Evolutionary conservation across 2,113 vertebrate species (phyloP).

Genomic region (Pseudonaja textilis): DNA sequence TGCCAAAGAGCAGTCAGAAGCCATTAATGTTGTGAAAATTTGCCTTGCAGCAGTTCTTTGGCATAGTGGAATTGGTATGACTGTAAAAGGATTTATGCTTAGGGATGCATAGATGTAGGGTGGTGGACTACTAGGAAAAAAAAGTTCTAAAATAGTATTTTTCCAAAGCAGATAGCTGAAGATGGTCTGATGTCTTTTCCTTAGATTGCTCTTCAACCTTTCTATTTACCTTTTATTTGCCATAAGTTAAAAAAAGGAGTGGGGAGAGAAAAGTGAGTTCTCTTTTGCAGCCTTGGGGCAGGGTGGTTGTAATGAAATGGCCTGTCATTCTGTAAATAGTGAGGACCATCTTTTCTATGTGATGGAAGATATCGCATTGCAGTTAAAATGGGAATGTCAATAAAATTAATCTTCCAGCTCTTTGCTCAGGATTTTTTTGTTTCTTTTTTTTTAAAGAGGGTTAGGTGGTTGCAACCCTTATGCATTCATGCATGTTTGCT

Average conservation of each 20-base stretch:
- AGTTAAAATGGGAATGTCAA: conserved; percentile 99
- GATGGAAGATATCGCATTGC: conserved; percentile 93
- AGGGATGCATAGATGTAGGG: conserved; percentile 50
- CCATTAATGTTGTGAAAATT: conserved; percentile 99
- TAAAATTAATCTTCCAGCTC: conserved; percentile 99
- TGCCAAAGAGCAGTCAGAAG: conserved; percentile 99
- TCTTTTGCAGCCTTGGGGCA: conserved; percentile 87
- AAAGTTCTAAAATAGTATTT: conserved; percentile 44
- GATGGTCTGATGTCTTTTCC: conserved; percentile 45
- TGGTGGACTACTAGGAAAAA: conserved; percentile 39
- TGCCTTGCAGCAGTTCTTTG: conserved; percentile 97
- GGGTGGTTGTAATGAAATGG: conserved; percentile 93
- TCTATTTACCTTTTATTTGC: conserved; percentile 47
- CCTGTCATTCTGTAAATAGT: conserved; percentile 98
- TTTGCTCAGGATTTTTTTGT: conserved; percentile 82
- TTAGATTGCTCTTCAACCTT: conserved; percentile 63
- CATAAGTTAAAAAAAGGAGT: conserved; percentile 57
- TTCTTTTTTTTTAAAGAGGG: conserved; percentile 70
- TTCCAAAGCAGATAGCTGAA: conserved; percentile 38
- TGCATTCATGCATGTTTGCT: background rate
- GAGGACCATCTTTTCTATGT: conserved; percentile 86
- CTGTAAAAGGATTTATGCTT: conserved; percentile 51
- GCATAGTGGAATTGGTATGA: conserved; percentile 83
- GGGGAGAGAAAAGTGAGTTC: conserved; percentile 77
- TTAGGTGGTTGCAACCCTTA: conserved; percentile 49